Evolutionary conservation across 1,140 invertebrate species (phyloP).

Genomic region (Eurosta solidaginis): DNA sequence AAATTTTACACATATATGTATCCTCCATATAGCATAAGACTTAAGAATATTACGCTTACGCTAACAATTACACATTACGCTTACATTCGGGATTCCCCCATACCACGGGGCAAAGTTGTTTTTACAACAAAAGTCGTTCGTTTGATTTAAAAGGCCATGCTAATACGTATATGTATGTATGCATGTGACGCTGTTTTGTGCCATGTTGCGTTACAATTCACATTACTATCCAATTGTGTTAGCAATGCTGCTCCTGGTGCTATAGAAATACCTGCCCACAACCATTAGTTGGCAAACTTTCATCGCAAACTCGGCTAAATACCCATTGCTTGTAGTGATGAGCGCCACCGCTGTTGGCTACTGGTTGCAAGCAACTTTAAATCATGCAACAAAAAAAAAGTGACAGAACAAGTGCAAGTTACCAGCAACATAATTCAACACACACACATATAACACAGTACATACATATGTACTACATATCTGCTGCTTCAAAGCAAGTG

Average conservation of each 20-base stretch:
- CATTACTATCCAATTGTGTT: conserved; percentile 4
- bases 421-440: not conserved
- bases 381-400: conserved; percentile 9
- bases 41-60: no score
- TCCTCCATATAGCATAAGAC: no score
- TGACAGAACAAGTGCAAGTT: conserved; percentile 23
- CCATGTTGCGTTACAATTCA: conserved; percentile 15
- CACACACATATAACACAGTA: not conserved
- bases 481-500: not conserved
- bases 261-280: no score
- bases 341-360: not conserved
- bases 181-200: not conserved
- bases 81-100: no score
- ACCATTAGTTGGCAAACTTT: conserved; percentile 4
- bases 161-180: not conserved
- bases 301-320: not conserved
- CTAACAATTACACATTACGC: no score
- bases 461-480: not conserved
- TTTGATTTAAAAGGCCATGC: no score
- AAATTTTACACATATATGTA: no score
- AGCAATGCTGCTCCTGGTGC: not conserved
- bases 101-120: no score
- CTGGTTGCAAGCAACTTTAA: not conserved
- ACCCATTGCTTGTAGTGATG: not conserved
- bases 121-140: no score